These are phyloP conservation scores for Nanger granti DNA, from an alignment of 2,113 vertebrate species.

Conservation along the genomic window DNA sequence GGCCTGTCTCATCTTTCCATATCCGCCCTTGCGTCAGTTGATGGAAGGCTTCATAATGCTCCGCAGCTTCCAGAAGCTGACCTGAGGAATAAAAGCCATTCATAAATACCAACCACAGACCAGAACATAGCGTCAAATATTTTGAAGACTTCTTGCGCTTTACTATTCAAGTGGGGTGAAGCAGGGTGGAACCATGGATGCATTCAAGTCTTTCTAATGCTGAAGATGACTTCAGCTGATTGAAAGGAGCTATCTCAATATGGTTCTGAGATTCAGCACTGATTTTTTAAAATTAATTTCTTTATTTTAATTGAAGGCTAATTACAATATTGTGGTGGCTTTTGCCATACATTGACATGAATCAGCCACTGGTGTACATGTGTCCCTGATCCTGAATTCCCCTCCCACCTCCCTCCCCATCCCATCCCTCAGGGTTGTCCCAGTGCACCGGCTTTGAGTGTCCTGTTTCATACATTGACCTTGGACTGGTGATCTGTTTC, in stretches of 20 bases:
- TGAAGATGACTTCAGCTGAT: neutral
- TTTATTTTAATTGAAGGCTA: neutral
- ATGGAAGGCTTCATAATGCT: constrained; percentile 85
- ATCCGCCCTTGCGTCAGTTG: constrained; percentile 74
- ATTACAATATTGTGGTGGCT: neutral
- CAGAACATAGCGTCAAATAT: neutral
- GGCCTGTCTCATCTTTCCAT: constrained; percentile 81
- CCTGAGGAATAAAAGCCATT: constrained; percentile 75
- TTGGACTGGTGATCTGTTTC: neutral
- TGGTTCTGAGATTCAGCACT: neutral
- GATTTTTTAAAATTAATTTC: neutral
- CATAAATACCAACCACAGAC: constrained; percentile 45
- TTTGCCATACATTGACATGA: neutral
- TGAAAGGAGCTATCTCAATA: neutral
- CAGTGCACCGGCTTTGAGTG: neutral
- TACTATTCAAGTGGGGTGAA: neutral
- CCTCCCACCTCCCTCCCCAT: neutral
- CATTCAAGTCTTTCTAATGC: neutral
- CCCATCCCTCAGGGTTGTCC: neutral
- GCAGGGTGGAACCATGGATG: neutral
- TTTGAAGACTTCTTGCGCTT: neutral
- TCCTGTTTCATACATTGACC: neutral
- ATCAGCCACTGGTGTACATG: neutral
- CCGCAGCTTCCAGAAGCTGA: constrained; percentile 77
- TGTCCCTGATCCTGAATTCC: neutral